phyloP scores from a whole-genome alignment of 2,113 vertebrate species.

The Lophotis ruficrista region DNA sequence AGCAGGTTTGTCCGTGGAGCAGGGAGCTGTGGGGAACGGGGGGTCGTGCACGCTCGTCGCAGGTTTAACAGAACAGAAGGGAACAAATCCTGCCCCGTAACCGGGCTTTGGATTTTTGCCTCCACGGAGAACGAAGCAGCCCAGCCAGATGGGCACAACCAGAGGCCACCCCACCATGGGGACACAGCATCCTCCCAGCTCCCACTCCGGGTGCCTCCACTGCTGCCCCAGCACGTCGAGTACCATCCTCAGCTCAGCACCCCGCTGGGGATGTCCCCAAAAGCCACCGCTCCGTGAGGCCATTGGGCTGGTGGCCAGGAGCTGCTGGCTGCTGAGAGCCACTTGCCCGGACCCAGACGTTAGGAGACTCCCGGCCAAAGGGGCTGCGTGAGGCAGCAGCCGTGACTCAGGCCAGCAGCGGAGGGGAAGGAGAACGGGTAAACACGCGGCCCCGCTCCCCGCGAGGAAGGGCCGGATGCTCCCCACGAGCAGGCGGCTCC shows the following conservation, averaged over 20 bases:
- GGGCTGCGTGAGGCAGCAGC: neutral
- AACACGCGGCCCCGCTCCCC: neutral
- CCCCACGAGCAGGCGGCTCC: accelerated
- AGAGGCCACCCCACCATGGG: accelerated
- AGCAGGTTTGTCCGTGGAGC: neutral
- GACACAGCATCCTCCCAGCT: neutral
- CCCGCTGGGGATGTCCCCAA: neutral
- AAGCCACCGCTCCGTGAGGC: accelerated
- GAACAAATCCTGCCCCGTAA: accelerated
- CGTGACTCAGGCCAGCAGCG: neutral
- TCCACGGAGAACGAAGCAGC: neutral
- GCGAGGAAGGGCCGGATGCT: neutral
- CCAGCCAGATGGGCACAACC: neutral
- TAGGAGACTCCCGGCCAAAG: accelerated
- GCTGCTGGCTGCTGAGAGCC: neutral
- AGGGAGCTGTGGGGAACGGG: neutral
- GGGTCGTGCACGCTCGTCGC: accelerated
- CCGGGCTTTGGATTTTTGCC: neutral
- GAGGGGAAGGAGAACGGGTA: neutral
- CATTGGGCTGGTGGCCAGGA: neutral
- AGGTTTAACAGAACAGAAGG: neutral
- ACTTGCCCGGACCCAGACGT: accelerated
- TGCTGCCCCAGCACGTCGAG: neutral
- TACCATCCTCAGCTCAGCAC: neutral
- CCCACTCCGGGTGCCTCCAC: neutral